Evolutionary conservation across 1,140 invertebrate genomes (phyloP), one percentile per base, ranked within the genome.

Genomic region (Bombus confusus): DNA sequence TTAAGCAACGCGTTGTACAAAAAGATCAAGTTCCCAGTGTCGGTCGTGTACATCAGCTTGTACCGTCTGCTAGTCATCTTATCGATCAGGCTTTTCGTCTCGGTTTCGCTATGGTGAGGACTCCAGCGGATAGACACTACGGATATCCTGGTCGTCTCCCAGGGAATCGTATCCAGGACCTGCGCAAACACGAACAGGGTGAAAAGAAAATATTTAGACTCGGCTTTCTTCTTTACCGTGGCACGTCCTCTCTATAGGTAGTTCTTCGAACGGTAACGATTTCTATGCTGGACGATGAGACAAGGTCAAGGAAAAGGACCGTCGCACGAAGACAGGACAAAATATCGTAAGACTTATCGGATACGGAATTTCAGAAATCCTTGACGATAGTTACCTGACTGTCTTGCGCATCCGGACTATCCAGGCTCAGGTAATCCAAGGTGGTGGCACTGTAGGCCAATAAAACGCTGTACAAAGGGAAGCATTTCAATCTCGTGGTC

Each of bases 381-480:
- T 6, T 0, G 39, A 34, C 41, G 62, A 80, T 31, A 68, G 43
- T 87, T 76, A 93, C 92, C 83, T 91, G 91, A 18, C 89, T 92
- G 64, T 95, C 95, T 66, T 93, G 93, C 37, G 93, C 90, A 72
- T 95, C 95, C 15, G 93, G 91, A 69, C 94, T 94, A 66, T 97
- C 97, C 81, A 98, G 95, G 92, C 96, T 97, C 80, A 98, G 95
- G 92, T 97, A 97, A 95, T 98, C 97, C 68, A 98, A 95, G 47
- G 94, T 95, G 28, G 96, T 96, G 66, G 96, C 95, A 91, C 97
- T 97, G 86, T 97, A 97, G 57, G 98, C 98, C 83, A 98, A 95
- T 91, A 98, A 94, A 80, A 98, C 95, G 34, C 98, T 97, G 92
- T 97, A 97, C 76, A 98, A 95, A 87, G 98, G 98, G 93, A 98